Base-by-base conservation (phyloP, 1,140 invertebrate species). In the Heterodera carotae region DNA sequence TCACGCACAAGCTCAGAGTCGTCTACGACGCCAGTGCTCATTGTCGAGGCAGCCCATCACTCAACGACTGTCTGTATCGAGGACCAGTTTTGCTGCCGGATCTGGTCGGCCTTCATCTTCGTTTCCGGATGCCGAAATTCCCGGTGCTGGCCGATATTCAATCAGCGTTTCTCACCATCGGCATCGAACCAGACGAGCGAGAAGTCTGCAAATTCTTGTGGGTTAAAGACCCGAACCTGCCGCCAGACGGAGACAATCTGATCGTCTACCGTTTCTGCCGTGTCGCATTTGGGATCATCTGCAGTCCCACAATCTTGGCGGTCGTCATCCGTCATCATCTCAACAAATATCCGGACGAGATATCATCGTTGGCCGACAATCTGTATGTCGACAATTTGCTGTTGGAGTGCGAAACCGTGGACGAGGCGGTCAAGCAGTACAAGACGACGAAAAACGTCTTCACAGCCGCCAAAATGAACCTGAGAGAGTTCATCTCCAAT, bases 1-100 rank as follows among this genome's bases (percentile, higher is more conserved):
- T 87, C 1, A 86, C 88, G 1, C 48, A 53, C 48, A 87, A 89
- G 78, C 66, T 86, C 0, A 80, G 89, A 0, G 79, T 86, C 15
- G 88, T 89, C 4, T 88, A 88, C 70, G 88, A 89, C 79, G 87
- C 83, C 0, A 87, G 86, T 10, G 83, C 80, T 15, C 80, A 87
- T 73, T 59, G 77, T 0, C 69, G 48, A 27, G 43, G 43, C 10
- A 82, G 80, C 56, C 39, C 53, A 6, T 85, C 84, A 4, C 72
- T 89, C 62, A 89, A 89, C 73, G 84, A 89, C 68, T 79, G 43
- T 31, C 33, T 88, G 2, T 84, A 76, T 33, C 73, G 33, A 15
- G 82, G 82, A 1, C 81, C 81, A 22, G 22, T 62, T 8, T 18
- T 84, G 7, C 77, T 84, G 12, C 82, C 82, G n/a, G 53, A 80